Percentiles rank a stretch among this genome's conserved stretches.
These are phyloP conservation scores for Macquaria ambigua DNA, from an alignment of 2,113 vertebrate species.

Conservation along the genomic window DNA sequence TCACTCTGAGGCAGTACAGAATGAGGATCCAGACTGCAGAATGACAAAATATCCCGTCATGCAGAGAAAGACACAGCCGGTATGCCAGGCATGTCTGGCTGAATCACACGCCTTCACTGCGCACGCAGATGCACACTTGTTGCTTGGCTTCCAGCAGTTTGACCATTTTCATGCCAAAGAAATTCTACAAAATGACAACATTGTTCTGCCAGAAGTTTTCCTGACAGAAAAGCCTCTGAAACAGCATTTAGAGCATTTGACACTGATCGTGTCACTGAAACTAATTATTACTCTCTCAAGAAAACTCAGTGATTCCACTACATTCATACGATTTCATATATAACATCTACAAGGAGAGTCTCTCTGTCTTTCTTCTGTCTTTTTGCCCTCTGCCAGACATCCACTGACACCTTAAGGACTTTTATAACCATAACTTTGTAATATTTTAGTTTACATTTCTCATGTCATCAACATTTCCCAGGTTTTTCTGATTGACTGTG, in stretches of 20 bases:
- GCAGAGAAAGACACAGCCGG: slow-evolving; percentile 36
- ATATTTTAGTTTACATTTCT: not conserved
- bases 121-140: slow-evolving; percentile 27
- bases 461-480: not conserved
- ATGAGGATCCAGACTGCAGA: slow-evolving; percentile 56
- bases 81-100: slow-evolving; percentile 64
- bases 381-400: too few species aligned
- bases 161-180: slow-evolving; percentile 1
- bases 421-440: not conserved
- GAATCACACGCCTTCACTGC: slow-evolving; percentile 29
- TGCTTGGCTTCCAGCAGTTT: not conserved
- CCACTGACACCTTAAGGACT: too few species aligned
- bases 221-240: not conserved
- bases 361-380: too few species aligned
- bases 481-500: not conserved
- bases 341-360: too few species aligned
- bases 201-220: not conserved
- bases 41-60: slow-evolving; percentile 57
- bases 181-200: not conserved
- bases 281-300: not conserved
- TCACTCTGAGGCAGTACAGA: slow-evolving; percentile 36
- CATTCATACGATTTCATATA: too few species aligned
- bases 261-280: not conserved
- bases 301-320: too few species aligned
- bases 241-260: not conserved